Evolutionary conservation across 2,113 vertebrate genomes (phyloP).

Genomic region (Petroica traversi): DNA sequence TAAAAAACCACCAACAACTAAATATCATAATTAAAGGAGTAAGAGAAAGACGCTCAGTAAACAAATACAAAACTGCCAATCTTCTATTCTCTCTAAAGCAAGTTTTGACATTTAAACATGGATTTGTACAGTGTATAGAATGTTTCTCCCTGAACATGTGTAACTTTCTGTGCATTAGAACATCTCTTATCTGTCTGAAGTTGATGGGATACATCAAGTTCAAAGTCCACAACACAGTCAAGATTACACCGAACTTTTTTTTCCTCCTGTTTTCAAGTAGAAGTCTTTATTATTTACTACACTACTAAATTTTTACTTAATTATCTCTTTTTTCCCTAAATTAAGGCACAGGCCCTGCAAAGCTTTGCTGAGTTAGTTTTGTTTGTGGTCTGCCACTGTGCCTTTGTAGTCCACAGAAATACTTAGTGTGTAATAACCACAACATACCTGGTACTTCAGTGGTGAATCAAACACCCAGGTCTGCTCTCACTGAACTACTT

Average conservation of each 20-base stretch:
- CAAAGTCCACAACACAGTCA: not conserved
- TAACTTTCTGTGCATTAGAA: not conserved
- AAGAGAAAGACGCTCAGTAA: not conserved
- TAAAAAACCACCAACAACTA: rapidly evolving
- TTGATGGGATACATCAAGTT: not conserved
- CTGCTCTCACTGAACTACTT: not conserved
- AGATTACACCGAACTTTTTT: not conserved
- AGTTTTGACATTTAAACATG: not conserved
- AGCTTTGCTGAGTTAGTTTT: not conserved
- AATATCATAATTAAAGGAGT: not conserved
- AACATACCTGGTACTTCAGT: not conserved
- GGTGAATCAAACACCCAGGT: not conserved
- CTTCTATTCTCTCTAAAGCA: not conserved
- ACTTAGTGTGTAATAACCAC: not conserved
- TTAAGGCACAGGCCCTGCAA: not conserved
- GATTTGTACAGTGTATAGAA: not conserved
- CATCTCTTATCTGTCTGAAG: not conserved
- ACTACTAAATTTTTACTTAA: not conserved
- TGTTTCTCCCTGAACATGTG: not conserved
- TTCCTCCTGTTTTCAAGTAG: not conserved
- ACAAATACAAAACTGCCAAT: not conserved
- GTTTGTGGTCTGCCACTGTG: not conserved
- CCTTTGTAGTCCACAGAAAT: not conserved
- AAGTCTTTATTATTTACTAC: not conserved
- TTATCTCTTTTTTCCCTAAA: not conserved